Evolutionary conservation across 2,113 vertebrate genomes (phyloP), one percentile per base, ranked within the genome.

Genomic region (Tor tambroides): DNA sequence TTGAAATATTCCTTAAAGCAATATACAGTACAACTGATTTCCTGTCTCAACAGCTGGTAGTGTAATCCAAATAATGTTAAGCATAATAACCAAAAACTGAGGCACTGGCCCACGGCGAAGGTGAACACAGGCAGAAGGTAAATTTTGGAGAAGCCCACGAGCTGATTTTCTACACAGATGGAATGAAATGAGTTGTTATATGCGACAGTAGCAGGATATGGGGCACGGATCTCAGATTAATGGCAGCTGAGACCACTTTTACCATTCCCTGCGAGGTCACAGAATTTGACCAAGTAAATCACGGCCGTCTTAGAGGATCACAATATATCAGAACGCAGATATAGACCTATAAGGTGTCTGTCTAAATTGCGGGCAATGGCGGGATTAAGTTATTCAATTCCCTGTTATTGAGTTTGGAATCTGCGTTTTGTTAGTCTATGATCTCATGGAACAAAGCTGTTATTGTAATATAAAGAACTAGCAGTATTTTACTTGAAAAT

Each of bases 31-130:
- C 90, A 90, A 91, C 12, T 21, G 15, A 85, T 92, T 91, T 91
- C 89, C 91, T 89, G 74, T 69, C 69, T 80, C 75, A 91, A 87
- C 84, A 89, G 91, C 87, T 91, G 88, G 67, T 87, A 28, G 86
- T 91, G 85, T 89, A 92, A 88, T 89, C 86, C 77, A 79, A 89
- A 83, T 86, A 59, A 87, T 74, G 85, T 86, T 87, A 75, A 82
- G 77, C 80, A 82, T 75, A 81, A 87, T 87, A 85, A 86, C 65
- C 65, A 85, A 88, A 87, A 83, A 88, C 87, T 85, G 84, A 91
- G 41, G 61, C 38, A 23, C 86, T 38, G 35, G 35, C 23, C 35
- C 80, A 61, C 61, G 19, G 79, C 75, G 35, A 35, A 82, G 77
- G 67, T 49, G 78, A 51, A 83, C 21, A 61, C 46, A 61, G 65